Conservation (phyloP, 1,140 invertebrate genomes). For the Parasteatoda tepidariorum region DNA sequence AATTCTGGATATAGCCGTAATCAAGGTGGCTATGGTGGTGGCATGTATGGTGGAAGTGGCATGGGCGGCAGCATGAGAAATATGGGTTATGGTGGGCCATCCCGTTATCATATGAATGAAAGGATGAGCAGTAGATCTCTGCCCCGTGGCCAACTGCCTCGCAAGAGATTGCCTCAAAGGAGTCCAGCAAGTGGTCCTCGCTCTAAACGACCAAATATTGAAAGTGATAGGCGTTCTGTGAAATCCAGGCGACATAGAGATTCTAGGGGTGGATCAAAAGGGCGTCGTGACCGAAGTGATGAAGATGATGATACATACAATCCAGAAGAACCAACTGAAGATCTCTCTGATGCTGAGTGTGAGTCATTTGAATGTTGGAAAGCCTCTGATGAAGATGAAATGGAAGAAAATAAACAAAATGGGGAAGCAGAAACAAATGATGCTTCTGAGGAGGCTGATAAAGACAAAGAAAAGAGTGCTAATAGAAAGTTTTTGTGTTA, state of each 20-base stretch:
- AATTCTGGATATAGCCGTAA: constrained; percentile 42
- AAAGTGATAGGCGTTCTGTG: constrained; percentile 10
- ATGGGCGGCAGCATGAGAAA: constrained; percentile 56
- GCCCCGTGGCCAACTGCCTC: constrained; percentile 24
- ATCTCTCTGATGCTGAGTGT: constrained; percentile 48
- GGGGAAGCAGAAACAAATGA: constrained; percentile 27
- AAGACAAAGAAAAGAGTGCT: not conserved
- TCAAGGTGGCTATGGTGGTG: constrained; percentile 43
- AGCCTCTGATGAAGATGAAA: constrained; percentile 55
- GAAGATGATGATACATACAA: constrained; percentile 60
- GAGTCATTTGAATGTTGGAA: constrained; percentile 47
- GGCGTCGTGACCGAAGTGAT: constrained; percentile 36
- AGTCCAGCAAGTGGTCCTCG: constrained; percentile 41
- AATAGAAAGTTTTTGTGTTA: constrained; percentile 34
- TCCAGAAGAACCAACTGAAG: constrained; percentile 55
- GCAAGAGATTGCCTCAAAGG: constrained; percentile 43
- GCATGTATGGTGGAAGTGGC: constrained; percentile 43
- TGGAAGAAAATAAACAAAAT: constrained; percentile 31
- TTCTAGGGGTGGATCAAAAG: constrained; percentile 35
- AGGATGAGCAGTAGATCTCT: constrained; percentile 46
- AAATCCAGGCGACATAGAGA: constrained; percentile 26
- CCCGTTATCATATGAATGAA: constrained; percentile 54
- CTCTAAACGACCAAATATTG: constrained; percentile 46
- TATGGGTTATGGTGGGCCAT: constrained; percentile 48
- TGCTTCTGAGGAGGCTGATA: constrained; percentile 13